Base-by-base conservation (phyloP, 1,140 invertebrate genomes). In the Protaetia brevitarsis region DNA sequence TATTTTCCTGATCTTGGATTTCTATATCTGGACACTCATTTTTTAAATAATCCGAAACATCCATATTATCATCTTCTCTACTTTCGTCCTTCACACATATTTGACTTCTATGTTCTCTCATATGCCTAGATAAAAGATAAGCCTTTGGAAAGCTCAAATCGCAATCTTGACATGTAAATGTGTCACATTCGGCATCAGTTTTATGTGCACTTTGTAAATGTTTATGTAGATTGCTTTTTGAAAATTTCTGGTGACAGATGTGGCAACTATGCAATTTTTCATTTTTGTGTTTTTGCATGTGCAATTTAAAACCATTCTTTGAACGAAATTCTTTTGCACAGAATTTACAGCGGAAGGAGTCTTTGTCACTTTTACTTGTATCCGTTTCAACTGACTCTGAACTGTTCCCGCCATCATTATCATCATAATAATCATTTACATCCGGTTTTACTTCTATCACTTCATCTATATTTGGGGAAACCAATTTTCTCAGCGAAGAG, bases 401-500 rank as follows among this genome's bases (percentile, higher is more conserved):
- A 7, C 21, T 51, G 19, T 62, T 29, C 13, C 26, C 26, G 36
- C 36, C 27, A 66, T 75, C 67, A 72, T 74, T 69, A 37, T 76
- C 71, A 69, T 75, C 70, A 27, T 65, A 29, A 57, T 31, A 63
- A 66, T 72, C 67, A 41, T 68, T 41, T 19, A 76, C 64, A 66
- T 76, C 75, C 6, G 75, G 77, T 66, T 76, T 74, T 21, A 77
- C 69, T 45, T 76, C 70, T 37, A 77, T 77, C 66, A 70, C 68
- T 63, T 71, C 69, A 41, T 66, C 62, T 62, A 69, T 69, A 45
- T 69, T 57, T 51, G 69, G 58, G 56, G 72, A 69, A 0, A 69
- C 66, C 19, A 76, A 56, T 51, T 75, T 69, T 60, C 77, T 62
- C 37, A 79, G 89, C 10, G 88, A 90, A n/a, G 69, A 66, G 67